These are phyloP conservation scores for Smutsia gigantea DNA, from an alignment of 2,797 vertebrate genomes.

Conservation along the genomic window DNA sequence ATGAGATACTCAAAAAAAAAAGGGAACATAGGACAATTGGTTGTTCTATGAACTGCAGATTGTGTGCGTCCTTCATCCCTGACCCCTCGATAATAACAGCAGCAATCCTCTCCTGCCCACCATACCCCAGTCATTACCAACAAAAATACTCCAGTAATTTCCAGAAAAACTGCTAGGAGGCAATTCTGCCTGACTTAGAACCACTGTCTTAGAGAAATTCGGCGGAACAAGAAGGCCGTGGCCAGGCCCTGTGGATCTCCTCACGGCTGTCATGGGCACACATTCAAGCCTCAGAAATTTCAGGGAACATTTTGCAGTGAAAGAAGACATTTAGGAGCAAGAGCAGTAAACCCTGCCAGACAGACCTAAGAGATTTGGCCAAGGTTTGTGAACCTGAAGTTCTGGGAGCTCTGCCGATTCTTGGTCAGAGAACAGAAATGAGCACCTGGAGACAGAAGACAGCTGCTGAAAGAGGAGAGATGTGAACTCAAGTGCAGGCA, in stretches of 20 bases:
- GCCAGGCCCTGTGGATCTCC: not conserved
- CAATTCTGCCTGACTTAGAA: not conserved
- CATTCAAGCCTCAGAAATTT: not conserved
- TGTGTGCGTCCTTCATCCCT: not conserved
- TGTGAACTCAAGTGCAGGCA: not conserved
- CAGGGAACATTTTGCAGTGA: not conserved
- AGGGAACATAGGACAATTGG: no score
- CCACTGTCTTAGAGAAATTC: not conserved
- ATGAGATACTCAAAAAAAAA: not conserved
- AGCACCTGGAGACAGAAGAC: not conserved
- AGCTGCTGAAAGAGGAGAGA: not conserved
- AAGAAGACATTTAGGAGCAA: not conserved
- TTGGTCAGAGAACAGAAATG: not conserved
- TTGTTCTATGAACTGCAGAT: fast-evolving
- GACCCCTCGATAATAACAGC: not conserved
- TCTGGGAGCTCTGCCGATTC: not conserved
- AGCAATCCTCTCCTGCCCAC: not conserved
- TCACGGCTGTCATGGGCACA: not conserved
- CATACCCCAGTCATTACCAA: not conserved
- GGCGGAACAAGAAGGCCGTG: not conserved
- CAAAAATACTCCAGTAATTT: not conserved
- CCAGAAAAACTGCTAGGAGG: not conserved
- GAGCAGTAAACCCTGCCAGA: not conserved
- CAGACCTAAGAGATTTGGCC: not conserved
- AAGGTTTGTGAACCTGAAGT: not conserved